phyloP scores from a whole-genome alignment of 2,797 vertebrate species.

The Potorous gilbertii region DNA sequence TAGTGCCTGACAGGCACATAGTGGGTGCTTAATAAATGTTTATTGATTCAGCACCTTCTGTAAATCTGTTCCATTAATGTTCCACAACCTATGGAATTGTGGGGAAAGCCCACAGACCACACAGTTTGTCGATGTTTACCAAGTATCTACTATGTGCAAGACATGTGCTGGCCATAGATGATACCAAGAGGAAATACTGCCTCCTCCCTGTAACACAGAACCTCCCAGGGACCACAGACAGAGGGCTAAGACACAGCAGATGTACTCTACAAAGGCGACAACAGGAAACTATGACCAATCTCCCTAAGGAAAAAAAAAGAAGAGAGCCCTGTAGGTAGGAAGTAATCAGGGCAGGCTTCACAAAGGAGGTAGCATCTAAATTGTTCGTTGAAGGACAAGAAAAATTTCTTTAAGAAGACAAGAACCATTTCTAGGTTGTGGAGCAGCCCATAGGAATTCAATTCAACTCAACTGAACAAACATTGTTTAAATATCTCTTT shows the following conservation, averaged over 20 bases:
- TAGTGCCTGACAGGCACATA: not conserved
- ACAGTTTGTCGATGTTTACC: not conserved
- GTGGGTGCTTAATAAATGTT: not conserved
- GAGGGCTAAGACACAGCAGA: not conserved
- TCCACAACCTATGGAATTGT: not conserved
- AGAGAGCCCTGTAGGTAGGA: not conserved
- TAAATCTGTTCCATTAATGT: conserved; percentile 74
- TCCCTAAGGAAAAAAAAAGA: not conserved
- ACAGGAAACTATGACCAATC: not conserved
- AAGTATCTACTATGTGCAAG: conserved; percentile 57
- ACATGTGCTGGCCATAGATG: conserved; percentile 28
- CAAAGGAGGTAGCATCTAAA: not conserved
- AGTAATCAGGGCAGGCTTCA: not conserved
- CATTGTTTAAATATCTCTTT: not conserved
- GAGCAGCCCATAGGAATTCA: not conserved
- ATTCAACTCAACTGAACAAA: not conserved
- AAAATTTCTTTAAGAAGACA: not conserved
- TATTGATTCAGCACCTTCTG: conserved; percentile 65
- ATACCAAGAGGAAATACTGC: not conserved
- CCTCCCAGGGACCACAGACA: not conserved
- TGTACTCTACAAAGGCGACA: not conserved
- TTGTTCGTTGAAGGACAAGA: not conserved
- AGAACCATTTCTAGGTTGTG: not conserved
- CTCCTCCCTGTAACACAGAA: not conserved
- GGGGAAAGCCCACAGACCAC: not conserved